Percentiles rank a stretch among this genome's conserved stretches.
These are phyloP conservation scores for Nyctibius grandis DNA, from an alignment of 2,797 vertebrate species.

Conservation along the genomic window DNA sequence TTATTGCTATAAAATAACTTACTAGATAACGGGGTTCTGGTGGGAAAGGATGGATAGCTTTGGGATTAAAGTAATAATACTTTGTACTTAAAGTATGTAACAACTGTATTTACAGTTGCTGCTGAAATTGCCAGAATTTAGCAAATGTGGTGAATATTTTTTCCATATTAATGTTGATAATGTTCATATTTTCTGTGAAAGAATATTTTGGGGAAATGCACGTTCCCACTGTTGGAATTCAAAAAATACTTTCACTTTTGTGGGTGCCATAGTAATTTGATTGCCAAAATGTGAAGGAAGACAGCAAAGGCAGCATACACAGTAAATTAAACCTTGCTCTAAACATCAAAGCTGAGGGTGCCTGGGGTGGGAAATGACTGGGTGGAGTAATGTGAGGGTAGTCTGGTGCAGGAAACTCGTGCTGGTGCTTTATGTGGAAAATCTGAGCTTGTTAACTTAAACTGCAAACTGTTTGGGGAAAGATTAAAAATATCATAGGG, in stretches of 20 bases:
- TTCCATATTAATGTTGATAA: background rate
- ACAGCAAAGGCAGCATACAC: background rate
- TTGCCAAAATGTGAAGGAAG: background rate
- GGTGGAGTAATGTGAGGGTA: background rate
- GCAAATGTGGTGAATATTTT: background rate
- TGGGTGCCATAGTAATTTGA: background rate
- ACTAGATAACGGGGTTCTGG: background rate
- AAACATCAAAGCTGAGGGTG: background rate
- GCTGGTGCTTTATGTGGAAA: slow-evolving; percentile 40
- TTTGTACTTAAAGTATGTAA: background rate
- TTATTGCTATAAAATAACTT: background rate
- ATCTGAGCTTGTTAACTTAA: slow-evolving; percentile 3
- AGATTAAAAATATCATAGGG: background rate
- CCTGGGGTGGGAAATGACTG: background rate
- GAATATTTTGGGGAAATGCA: background rate
- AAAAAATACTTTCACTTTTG: background rate
- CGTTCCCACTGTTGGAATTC: background rate
- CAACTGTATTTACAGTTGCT: background rate
- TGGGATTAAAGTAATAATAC: background rate
- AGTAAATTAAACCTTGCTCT: background rate
- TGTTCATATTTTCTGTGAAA: background rate
- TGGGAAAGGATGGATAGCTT: background rate
- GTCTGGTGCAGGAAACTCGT: slow-evolving; percentile 7
- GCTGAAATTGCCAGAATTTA: background rate
- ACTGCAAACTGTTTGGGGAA: background rate